These are phyloP conservation scores for Mycalesis mineus DNA, from an alignment of 2,888 invertebrate genomes.

Conservation along the genomic window DNA sequence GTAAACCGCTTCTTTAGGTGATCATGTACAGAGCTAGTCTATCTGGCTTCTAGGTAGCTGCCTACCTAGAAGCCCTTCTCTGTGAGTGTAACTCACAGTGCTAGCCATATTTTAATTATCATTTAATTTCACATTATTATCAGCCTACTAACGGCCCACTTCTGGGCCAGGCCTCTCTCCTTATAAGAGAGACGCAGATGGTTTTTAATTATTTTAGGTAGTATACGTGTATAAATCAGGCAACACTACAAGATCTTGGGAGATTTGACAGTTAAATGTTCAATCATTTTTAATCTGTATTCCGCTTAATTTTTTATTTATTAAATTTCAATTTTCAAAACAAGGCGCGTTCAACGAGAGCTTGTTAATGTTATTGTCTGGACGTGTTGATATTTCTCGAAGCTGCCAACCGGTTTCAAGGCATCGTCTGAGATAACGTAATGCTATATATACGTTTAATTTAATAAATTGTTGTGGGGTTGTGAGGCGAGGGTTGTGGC, in stretches of 20 bases:
- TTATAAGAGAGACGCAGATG: no score
- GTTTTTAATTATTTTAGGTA: no score
- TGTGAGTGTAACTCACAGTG: no score
- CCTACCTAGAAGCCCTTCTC: no score
- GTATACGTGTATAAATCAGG: background rate
- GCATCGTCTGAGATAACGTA: conserved; percentile 14
- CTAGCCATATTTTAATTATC: no score
- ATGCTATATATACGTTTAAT: conserved; percentile 19
- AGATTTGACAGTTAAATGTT: background rate
- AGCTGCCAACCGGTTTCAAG: conserved; percentile 13
- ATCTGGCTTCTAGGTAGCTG: no score
- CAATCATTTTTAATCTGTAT: background rate
- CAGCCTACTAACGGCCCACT: no score
- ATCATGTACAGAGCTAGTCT: no score
- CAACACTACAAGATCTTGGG: background rate
- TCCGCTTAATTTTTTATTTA: background rate
- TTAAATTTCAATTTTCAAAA: conserved; percentile 26
- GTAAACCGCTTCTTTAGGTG: no score
- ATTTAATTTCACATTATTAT: no score
- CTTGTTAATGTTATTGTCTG: conserved; percentile 7
- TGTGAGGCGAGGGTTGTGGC: conserved; percentile 14
- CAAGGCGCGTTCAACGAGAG: conserved; percentile 30
- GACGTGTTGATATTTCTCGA: conserved; percentile 8
- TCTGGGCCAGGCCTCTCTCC: no score
- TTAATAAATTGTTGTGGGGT: conserved; percentile 16